Percentiles rank a stretch among this genome's conserved stretches.
Conservation (phyloP, 2,797 vertebrate genomes). For the Tangara arthus region DNA sequence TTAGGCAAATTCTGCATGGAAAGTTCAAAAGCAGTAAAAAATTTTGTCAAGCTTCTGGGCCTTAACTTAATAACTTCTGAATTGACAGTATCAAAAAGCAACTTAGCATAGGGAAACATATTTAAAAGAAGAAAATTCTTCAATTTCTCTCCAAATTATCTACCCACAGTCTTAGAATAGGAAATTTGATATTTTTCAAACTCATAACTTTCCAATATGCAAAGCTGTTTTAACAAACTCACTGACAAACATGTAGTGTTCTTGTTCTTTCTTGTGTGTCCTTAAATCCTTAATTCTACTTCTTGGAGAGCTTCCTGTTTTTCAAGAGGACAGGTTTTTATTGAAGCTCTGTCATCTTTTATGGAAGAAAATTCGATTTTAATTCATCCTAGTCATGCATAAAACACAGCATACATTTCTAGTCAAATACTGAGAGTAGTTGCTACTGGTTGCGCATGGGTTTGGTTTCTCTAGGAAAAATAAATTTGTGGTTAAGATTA, state of each 20-base stretch:
- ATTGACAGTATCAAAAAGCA: not conserved
- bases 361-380: not conserved
- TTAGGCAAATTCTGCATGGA: not conserved
- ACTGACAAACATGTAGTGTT: not conserved
- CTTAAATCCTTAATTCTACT: not conserved
- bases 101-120: not conserved
- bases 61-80: not conserved
- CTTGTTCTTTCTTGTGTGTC: not conserved
- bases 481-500: not conserved
- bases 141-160: not conserved
- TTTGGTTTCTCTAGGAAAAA: not conserved
- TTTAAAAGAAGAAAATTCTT: not conserved
- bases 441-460: not conserved
- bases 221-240: not conserved
- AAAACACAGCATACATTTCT: not conserved
- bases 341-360: not conserved
- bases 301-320: not conserved
- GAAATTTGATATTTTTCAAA: not conserved
- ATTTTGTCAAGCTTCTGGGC: rapidly evolving
- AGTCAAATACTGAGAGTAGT: not conserved
- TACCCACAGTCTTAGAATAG: not conserved
- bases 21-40: not conserved
- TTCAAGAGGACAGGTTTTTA: not conserved
- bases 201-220: not conserved
- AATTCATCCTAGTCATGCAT: not conserved